These are phyloP conservation scores for Gymnobelideus leadbeateri DNA, from an alignment of 2,113 vertebrate genomes.

Conservation along the genomic window DNA sequence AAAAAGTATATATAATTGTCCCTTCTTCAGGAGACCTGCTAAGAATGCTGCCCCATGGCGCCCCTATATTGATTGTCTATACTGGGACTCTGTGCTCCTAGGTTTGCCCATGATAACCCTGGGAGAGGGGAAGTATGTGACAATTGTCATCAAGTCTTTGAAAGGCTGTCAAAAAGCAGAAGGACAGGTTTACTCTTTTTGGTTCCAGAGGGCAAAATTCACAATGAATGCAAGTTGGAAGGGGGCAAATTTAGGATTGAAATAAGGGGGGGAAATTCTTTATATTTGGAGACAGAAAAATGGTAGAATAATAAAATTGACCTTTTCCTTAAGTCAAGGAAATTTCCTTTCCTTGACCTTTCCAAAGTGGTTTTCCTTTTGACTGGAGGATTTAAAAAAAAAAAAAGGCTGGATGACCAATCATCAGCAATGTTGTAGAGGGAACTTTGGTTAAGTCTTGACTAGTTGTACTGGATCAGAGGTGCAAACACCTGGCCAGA, in stretches of 20 bases:
- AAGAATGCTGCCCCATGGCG: neutral
- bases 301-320: neutral
- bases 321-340: neutral
- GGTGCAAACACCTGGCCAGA: neutral
- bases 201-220: neutral
- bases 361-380: neutral
- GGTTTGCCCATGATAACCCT: neutral
- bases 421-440: neutral
- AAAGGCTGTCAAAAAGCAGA: neutral
- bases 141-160: neutral
- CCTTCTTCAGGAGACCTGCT: neutral
- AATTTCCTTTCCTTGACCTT: no score
- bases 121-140: neutral
- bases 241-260: neutral
- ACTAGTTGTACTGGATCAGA: neutral
- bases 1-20: neutral
- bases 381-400: neutral
- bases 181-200: neutral
- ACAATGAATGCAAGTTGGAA: neutral
- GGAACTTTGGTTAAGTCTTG: neutral
- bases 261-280: neutral
- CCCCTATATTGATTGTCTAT: neutral
- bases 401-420: neutral
- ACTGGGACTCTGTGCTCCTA: neutral
- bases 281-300: neutral